A percentile compares a stretch with the other conserved stretches of the same genome.
These are phyloP conservation scores for Esox lucius DNA, from an alignment of 2,797 vertebrate species.

Conservation along the genomic window DNA sequence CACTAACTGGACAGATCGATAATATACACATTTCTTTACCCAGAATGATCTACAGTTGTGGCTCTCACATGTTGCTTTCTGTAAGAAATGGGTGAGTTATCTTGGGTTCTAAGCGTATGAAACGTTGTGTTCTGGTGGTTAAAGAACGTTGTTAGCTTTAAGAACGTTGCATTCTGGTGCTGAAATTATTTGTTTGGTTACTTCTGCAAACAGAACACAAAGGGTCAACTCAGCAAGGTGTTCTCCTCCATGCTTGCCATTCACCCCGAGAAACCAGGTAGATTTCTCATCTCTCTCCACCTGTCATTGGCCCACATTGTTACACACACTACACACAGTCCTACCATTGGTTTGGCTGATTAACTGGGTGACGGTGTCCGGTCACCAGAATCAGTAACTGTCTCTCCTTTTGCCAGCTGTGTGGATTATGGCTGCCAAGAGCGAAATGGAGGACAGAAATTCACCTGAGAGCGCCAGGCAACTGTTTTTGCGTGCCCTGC, in stretches of 20 bases:
- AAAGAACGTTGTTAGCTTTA: not conserved
- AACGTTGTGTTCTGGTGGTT: not conserved
- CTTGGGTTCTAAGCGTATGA: not conserved
- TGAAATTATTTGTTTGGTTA: not conserved
- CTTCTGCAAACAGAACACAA: slow-evolving; percentile 74
- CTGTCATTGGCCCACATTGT: no score
- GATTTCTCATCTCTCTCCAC: slow-evolving; percentile 1
- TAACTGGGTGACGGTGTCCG: not conserved
- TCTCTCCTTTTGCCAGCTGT: slow-evolving; percentile 69
- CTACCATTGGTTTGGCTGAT: not conserved
- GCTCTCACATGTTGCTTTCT: slow-evolving; percentile 93
- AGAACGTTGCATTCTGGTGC: not conserved
- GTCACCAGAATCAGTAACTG: not conserved
- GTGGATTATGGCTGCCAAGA: slow-evolving; percentile 98
- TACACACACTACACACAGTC: not conserved
- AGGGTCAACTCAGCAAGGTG: slow-evolving; percentile 86
- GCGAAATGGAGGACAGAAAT: slow-evolving; percentile 90
- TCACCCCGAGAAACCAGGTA: slow-evolving; percentile 97
- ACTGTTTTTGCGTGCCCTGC: slow-evolving; percentile 91
- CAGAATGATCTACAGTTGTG: slow-evolving; percentile 94
- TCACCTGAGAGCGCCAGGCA: slow-evolving; percentile 92
- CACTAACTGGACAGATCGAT: not conserved
- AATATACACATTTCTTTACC: not conserved
- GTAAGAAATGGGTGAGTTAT: slow-evolving; percentile 90
- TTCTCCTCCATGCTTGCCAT: slow-evolving; percentile 91